A percentile compares a stretch with the other conserved stretches of the same genome.
These are phyloP conservation scores for Enoplosus armatus DNA, from an alignment of 2,797 vertebrate species.

Conservation along the genomic window DNA sequence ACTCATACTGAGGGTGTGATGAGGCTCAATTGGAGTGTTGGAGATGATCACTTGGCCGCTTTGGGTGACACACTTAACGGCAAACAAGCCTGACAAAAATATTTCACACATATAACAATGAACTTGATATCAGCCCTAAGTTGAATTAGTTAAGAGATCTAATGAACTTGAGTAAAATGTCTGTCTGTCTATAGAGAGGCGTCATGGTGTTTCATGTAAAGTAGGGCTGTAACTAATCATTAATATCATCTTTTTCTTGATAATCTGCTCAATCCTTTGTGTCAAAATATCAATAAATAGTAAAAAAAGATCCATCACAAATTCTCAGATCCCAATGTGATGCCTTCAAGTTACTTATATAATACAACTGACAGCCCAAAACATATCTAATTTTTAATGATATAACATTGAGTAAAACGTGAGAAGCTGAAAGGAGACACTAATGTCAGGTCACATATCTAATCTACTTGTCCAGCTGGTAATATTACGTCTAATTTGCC, in stretches of 20 bases:
- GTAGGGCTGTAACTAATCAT: not conserved
- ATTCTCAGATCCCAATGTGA: not conserved
- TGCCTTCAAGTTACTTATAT: not conserved
- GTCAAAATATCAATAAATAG: too few species aligned
- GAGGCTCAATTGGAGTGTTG: slow-evolving; percentile 24
- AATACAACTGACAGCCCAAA: not conserved
- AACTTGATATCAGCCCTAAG: too few species aligned
- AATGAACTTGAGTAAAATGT: not conserved
- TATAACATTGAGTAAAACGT: not conserved
- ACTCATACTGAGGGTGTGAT: slow-evolving; percentile 30
- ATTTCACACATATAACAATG: too few species aligned
- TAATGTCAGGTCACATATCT: too few species aligned
- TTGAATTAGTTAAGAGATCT: not conserved
- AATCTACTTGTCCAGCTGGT: not conserved
- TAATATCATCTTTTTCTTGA: not conserved
- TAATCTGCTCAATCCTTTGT: too few species aligned
- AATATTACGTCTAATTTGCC: not conserved
- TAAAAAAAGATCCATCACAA: not conserved
- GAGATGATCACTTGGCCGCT: slow-evolving; percentile 16
- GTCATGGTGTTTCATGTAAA: not conserved
- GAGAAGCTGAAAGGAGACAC: not conserved
- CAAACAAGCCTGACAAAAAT: too few species aligned
- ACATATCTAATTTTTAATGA: not conserved
- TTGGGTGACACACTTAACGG: slow-evolving; percentile 21
- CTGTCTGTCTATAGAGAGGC: not conserved